Conservation (phyloP, 1,140 invertebrate genomes). For the Trigoniulus corallinus region DNA sequence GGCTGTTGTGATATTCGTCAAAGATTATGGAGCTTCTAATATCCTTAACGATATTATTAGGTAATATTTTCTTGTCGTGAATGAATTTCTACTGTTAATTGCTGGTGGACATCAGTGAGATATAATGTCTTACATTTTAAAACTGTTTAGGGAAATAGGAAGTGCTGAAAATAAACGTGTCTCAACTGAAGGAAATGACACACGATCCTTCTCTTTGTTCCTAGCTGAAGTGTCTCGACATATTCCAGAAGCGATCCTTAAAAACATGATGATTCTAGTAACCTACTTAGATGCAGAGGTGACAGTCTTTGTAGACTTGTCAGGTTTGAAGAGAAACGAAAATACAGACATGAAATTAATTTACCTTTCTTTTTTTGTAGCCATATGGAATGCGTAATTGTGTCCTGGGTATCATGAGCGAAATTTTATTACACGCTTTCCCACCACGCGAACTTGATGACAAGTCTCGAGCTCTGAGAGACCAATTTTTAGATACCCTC, state of each 20-base stretch:
- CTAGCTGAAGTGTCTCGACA: slow-evolving; percentile 33
- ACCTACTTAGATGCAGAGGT: neutral
- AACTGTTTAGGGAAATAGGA: slow-evolving; percentile 31
- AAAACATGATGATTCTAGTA: neutral
- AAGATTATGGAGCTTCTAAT: slow-evolving; percentile 39
- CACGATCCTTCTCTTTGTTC: slow-evolving; percentile 44
- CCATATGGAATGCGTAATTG: slow-evolving; percentile 63
- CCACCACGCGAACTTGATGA: slow-evolving; percentile 47
- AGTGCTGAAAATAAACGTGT: slow-evolving; percentile 34
- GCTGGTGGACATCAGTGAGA: neutral
- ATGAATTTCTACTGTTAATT: too few species aligned
- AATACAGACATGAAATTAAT: slow-evolving; percentile 32
- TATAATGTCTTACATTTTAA: neutral
- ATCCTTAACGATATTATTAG: slow-evolving; percentile 51
- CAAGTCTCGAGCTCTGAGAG: slow-evolving; percentile 41
- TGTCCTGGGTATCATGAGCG: slow-evolving; percentile 57
- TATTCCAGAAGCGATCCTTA: neutral
- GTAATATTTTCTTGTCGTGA: slow-evolving; percentile 24
- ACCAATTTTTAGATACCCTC: slow-evolving; percentile 51
- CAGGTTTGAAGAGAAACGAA: too few species aligned
- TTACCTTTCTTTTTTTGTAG: slow-evolving; percentile 36
- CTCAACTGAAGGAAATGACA: slow-evolving; percentile 34
- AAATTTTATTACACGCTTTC: slow-evolving; percentile 44
- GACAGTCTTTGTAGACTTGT: too few species aligned
- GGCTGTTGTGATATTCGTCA: slow-evolving; percentile 44